Conservation (phyloP, 2,113 vertebrate species). For the Hipposideros armiger region DNA sequence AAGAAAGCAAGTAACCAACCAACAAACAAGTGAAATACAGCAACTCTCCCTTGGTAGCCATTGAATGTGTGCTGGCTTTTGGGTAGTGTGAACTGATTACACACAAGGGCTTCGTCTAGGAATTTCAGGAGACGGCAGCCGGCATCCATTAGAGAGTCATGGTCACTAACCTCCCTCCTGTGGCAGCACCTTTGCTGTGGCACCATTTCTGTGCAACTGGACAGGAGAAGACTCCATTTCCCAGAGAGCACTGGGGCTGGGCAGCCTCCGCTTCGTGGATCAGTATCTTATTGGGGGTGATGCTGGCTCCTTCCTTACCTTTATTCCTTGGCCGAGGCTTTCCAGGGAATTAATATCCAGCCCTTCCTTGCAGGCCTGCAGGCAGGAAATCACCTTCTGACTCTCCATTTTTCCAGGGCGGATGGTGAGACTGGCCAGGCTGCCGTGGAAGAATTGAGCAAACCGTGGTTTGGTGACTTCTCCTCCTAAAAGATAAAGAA, state of each 20-base stretch:
- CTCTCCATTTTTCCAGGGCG: conserved; percentile 98
- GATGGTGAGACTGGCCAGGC: conserved; percentile 96
- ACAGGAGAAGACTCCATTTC: conserved; percentile 68
- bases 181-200: neutral
- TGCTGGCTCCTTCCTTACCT: conserved; percentile 89
- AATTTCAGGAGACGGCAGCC: neutral
- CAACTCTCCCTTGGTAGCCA: neutral
- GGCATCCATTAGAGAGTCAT: conserved; percentile 9
- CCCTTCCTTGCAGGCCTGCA: conserved; percentile 98
- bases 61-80: neutral
- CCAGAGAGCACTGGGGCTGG: conserved; percentile 2
- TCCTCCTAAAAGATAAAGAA: conserved; percentile 90
- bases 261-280: conserved; percentile 72
- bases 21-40: neutral
- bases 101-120: neutral
- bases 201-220: conserved; percentile 68
- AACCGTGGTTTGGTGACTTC: conserved; percentile 96
- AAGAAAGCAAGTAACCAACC: neutral
- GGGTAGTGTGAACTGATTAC: neutral
- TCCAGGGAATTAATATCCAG: conserved; percentile 98
- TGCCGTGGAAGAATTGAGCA: conserved; percentile 97
- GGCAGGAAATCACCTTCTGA: conserved; percentile 98
- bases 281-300: conserved; percentile 71
- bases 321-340: conserved; percentile 95
- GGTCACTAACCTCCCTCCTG: conserved; percentile 26